Base-by-base conservation (phyloP, 2,113 vertebrate species). In the Empidonax traillii region DNA sequence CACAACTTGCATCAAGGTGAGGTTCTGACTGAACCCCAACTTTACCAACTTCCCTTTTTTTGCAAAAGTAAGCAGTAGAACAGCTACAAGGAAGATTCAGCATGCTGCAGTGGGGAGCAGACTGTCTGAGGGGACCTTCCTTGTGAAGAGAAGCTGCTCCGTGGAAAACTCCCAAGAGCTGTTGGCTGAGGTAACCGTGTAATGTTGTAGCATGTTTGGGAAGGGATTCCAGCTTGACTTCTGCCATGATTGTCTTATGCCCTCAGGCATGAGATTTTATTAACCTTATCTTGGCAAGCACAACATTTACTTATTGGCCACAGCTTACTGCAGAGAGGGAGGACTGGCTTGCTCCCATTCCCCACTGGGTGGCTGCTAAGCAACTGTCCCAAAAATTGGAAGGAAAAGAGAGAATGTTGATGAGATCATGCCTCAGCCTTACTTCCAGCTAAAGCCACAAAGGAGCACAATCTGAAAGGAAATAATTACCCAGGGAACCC, bases 211-310 rank as follows among this genome's bases (percentile, higher is more conserved):
- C 85, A 95, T 87, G 52, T 89, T 19, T 66, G 71, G 55, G 75
- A 67, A 95, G 75, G 72, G 84, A 90, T 62, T 90, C 55, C 75
- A 91, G 89, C 71, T 51, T 85, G 78, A 96, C 49, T 87, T 61
- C 91, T 91, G 85, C 71, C 79, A 51, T 30, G 39, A 90, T 31
- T 76, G 75, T 41, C 82, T 95, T 77, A 87, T 83, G 87, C 74
- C 89, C 78, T 76, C 55, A 71, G 52, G 90, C 78, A 77, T 19
- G 30, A 95, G 63, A 44, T 94, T 87, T 85, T 86, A 91, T 91
- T 95, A 63, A 39, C 55, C 72, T 94, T 95, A 77, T 77, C 75
- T 93, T 88, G 79, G 89, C 82, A 78, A 83, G 44, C 39, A 39
- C 33, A 63, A 44, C 67, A 55, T 46, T 53, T 69, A 87, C 58